Percentiles rank a stretch among this genome's conserved stretches.
These are phyloP conservation scores for Platycheirus rosarum DNA, from an alignment of 2,888 invertebrate genomes.

Conservation along the genomic window DNA sequence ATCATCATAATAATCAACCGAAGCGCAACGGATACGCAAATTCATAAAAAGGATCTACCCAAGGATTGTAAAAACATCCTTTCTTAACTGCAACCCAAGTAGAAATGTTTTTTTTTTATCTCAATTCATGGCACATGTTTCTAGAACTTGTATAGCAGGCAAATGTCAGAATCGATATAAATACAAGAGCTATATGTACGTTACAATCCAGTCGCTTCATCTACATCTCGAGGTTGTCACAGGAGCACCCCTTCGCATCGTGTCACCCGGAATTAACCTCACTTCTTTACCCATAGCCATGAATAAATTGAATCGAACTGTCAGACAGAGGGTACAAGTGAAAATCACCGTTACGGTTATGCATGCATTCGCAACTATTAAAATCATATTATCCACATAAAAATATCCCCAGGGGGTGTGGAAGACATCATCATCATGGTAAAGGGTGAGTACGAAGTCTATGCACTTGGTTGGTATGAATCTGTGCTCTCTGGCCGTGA, in stretches of 20 bases:
- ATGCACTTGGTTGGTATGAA: slow-evolving; percentile 41
- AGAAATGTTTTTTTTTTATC: slow-evolving; percentile 50
- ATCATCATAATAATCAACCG: slow-evolving; percentile 75
- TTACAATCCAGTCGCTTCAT: slow-evolving; percentile 28
- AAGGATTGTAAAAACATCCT: neutral
- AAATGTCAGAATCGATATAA: slow-evolving; percentile 61
- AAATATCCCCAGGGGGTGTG: slow-evolving; percentile 78
- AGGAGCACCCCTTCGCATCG: slow-evolving; percentile 58
- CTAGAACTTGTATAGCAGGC: slow-evolving; percentile 25
- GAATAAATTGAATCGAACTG: slow-evolving; percentile 65
- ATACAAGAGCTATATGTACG: slow-evolving; percentile 6
- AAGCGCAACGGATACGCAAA: slow-evolving; percentile 75
- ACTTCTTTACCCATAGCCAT: slow-evolving; percentile 60
- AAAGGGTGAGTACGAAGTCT: slow-evolving; percentile 39
- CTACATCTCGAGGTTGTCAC: slow-evolving; percentile 47
- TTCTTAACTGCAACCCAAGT: slow-evolving; percentile 30
- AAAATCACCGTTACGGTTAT: slow-evolving; percentile 64
- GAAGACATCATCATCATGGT: slow-evolving; percentile 16
- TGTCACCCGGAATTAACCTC: slow-evolving; percentile 73
- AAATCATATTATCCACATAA: slow-evolving; percentile 80
- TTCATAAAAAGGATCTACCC: slow-evolving; percentile 57
- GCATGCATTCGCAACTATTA: slow-evolving; percentile 77
- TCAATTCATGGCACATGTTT: slow-evolving; percentile 63
- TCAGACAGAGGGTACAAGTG: slow-evolving; percentile 17
- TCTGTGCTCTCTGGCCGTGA: slow-evolving; percentile 1